Evolutionary conservation across 2,888 invertebrate species (phyloP).

Genomic region (Eudasyphora cyanicolor): DNA sequence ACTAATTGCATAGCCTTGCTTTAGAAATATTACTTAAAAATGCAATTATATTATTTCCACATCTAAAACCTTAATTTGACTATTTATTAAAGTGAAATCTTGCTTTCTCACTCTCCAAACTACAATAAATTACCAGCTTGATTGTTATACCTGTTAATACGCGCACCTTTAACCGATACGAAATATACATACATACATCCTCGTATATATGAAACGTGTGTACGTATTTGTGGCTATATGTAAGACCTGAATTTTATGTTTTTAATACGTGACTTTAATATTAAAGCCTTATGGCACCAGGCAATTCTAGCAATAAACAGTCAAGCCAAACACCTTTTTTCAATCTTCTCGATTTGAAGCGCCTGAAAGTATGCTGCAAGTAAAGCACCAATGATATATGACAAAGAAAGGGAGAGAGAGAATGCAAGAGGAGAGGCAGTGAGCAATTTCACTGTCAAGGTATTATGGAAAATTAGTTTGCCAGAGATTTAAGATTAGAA

Average conservation of each 20-base stretch:
- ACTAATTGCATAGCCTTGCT: too few species aligned
- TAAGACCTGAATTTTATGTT: slow-evolving; percentile 37
- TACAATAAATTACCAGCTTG: too few species aligned
- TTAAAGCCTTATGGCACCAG: slow-evolving; percentile 16
- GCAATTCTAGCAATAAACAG: not conserved
- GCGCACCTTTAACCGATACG: too few species aligned
- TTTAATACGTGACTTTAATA: slow-evolving; percentile 61
- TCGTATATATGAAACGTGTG: too few species aligned
- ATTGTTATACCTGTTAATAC: too few species aligned
- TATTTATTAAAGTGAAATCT: too few species aligned
- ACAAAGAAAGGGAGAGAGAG: not conserved
- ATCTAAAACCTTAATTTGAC: too few species aligned
- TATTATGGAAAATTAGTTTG: slow-evolving; percentile 79
- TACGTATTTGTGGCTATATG: too few species aligned
- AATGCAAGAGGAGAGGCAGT: slow-evolving; percentile 57
- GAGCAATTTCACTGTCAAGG: slow-evolving; percentile 78
- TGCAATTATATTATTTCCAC: too few species aligned
- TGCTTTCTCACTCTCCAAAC: too few species aligned
- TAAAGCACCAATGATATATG: slow-evolving; percentile 53
- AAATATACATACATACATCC: too few species aligned
- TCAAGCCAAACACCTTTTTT: slow-evolving; percentile 9
- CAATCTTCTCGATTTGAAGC: slow-evolving; percentile 23
- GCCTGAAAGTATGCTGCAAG: slow-evolving; percentile 63
- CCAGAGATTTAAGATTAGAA: slow-evolving; percentile 71
- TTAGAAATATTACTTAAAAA: too few species aligned